Evolutionary conservation across 2,888 invertebrate species (phyloP).

Genomic region (Chydorus sphaericus): DNA sequence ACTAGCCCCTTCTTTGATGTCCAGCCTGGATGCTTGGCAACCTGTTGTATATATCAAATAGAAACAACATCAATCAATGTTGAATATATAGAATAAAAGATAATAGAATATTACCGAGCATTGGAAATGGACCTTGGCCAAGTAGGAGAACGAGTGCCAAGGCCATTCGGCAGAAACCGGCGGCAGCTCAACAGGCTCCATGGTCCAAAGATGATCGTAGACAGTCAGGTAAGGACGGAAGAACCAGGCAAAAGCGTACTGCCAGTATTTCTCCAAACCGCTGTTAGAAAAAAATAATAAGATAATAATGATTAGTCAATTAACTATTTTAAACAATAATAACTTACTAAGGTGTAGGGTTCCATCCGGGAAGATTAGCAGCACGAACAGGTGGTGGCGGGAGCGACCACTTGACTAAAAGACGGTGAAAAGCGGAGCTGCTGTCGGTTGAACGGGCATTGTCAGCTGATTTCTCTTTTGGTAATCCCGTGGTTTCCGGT

Average conservation of each 20-base stretch:
- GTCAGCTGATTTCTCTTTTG: too few species aligned
- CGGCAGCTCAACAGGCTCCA: neutral
- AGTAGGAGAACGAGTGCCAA: neutral
- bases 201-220: neutral
- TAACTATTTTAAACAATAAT: neutral
- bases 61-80: too few species aligned
- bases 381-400: neutral
- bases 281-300: neutral
- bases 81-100: too few species aligned
- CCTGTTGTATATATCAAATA: too few species aligned
- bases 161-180: neutral
- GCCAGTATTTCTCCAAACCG: neutral
- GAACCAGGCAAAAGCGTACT: neutral
- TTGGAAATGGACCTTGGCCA: neutral
- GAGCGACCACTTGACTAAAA: neutral
- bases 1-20: slow-evolving; percentile 36
- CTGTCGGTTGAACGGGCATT: too few species aligned
- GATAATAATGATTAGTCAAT: neutral
- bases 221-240: neutral
- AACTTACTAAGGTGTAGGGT: neutral
- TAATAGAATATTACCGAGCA: neutral
- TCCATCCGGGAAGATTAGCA: neutral
- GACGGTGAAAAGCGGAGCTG: too few species aligned
- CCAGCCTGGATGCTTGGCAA: slow-evolving; percentile 35
- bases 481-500: too few species aligned